phyloP scores from a whole-genome alignment of 1,140 invertebrate genomes.

The Apis florea region DNA sequence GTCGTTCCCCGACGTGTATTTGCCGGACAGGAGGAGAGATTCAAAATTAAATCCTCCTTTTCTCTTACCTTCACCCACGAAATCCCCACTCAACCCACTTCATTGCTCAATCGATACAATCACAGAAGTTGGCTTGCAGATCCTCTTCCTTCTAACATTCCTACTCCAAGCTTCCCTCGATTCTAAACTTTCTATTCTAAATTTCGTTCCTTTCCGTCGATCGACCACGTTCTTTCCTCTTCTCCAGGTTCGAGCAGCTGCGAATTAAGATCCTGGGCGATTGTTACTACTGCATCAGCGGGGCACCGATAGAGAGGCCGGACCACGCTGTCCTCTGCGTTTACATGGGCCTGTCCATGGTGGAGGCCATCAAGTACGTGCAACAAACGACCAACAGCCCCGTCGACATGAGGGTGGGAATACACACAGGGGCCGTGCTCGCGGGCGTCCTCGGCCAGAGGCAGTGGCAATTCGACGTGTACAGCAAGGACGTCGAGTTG shows the following conservation, averaged over 20 bases:
- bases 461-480: constrained; percentile 99
- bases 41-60: too few species aligned
- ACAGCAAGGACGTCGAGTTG: constrained; percentile 97
- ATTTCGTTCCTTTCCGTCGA: too few species aligned
- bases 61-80: too few species aligned
- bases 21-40: too few species aligned
- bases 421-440: constrained; percentile 97
- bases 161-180: too few species aligned
- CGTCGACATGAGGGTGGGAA: constrained; percentile 98
- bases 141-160: too few species aligned
- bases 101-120: too few species aligned
- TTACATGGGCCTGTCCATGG: constrained; percentile 97
- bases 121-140: too few species aligned
- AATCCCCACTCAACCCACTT: too few species aligned
- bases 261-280: constrained; percentile 97
- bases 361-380: constrained; percentile 98
- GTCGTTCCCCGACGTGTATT: too few species aligned
- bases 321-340: constrained; percentile 97
- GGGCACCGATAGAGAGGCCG: constrained; percentile 91
- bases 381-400: constrained; percentile 96
- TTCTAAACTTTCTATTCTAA: too few species aligned
- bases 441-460: constrained; percentile 97
- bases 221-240: neutral
- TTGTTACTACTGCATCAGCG: constrained; percentile 98
- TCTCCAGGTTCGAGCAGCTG: constrained; percentile 93